Conservation (phyloP, 2,113 vertebrate genomes). For the Mus pahari region DNA sequence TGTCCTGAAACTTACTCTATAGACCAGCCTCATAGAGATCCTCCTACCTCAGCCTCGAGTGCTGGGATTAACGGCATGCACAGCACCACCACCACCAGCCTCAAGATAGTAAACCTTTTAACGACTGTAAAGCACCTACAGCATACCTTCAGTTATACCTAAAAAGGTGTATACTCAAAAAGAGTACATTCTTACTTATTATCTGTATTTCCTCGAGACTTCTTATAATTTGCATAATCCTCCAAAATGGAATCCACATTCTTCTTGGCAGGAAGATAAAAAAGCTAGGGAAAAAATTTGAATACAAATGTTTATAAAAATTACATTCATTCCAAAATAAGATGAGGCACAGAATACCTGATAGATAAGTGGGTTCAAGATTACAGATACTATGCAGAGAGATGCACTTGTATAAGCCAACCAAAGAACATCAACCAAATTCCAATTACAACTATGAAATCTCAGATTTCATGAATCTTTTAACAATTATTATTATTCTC, state of each 20-base stretch:
- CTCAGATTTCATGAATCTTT: background rate
- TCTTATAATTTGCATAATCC: slow-evolving; percentile 99
- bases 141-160: background rate
- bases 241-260: slow-evolving; percentile 96
- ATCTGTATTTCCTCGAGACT: slow-evolving; percentile 98
- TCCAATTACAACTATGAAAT: accelerated
- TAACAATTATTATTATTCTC: background rate
- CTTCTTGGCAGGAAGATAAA: slow-evolving; percentile 98
- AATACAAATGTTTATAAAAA: background rate
- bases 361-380: background rate
- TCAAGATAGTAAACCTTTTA: background rate
- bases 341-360: background rate
- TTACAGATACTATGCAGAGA: too few relatives aligned
- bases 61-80: background rate
- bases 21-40: background rate
- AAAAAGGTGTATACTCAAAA: background rate
- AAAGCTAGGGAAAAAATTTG: slow-evolving; percentile 88
- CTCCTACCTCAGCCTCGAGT: background rate
- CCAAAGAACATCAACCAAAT: background rate
- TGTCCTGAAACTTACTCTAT: background rate
- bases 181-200: slow-evolving; percentile 92
- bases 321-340: background rate
- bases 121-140: background rate
- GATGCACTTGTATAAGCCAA: background rate
- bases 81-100: background rate